Evolutionary conservation across 2,113 vertebrate genomes (phyloP).

Genomic region (Saiga tatarica): DNA sequence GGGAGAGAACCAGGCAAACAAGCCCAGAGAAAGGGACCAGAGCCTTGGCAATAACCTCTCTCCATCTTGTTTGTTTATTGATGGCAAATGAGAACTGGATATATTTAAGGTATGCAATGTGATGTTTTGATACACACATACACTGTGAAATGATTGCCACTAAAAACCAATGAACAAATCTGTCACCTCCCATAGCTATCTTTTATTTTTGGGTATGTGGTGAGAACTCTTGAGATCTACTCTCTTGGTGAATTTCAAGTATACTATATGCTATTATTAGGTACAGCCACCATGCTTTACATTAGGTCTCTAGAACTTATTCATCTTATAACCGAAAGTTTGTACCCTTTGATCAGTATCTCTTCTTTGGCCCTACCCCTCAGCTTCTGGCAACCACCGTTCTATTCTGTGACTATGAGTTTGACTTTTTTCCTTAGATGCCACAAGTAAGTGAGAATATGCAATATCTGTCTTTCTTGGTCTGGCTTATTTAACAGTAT

Average conservation of each 20-base stretch:
- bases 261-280: neutral
- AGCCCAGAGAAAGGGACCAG: neutral
- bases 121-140: neutral
- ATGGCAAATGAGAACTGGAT: neutral
- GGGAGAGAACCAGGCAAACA: neutral
- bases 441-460: neutral
- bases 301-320: neutral
- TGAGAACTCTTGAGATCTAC: neutral
- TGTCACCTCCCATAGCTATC: neutral
- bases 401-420: neutral
- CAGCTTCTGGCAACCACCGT: neutral
- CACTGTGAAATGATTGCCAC: neutral
- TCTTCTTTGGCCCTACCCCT: neutral
- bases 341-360: neutral
- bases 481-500: neutral
- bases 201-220: neutral
- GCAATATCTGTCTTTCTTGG: neutral
- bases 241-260: neutral
- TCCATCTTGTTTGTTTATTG: neutral
- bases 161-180: neutral
- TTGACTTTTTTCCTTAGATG: neutral
- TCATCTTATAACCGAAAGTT: neutral
- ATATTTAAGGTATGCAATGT: neutral
- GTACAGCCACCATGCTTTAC: neutral
- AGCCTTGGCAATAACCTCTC: neutral